These are phyloP conservation scores for Iselma pallidipennis DNA, from an alignment of 2,888 invertebrate species.

Conservation along the genomic window DNA sequence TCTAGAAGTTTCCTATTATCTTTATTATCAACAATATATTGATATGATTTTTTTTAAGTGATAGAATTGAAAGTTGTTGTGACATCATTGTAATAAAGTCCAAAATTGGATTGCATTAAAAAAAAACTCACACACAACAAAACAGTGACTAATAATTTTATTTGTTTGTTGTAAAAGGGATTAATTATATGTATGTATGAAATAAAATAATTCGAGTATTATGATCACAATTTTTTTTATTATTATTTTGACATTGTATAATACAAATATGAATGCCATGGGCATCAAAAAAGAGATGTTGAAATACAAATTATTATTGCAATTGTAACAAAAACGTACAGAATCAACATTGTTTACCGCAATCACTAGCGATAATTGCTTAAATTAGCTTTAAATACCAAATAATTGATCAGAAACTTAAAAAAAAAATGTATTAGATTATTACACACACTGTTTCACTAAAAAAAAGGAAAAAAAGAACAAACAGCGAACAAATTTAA, in stretches of 20 bases:
- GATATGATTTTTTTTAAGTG: too few species aligned
- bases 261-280: constrained; percentile 23
- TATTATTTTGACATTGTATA: constrained; percentile 24
- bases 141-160: too few species aligned
- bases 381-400: neutral
- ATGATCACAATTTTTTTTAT: neutral
- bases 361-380: neutral
- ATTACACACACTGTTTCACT: constrained; percentile 15
- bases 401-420: neutral
- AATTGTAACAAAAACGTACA: constrained; percentile 36
- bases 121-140: too few species aligned
- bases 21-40: too few species aligned
- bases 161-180: too few species aligned
- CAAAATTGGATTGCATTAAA: too few species aligned
- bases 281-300: constrained; percentile 21
- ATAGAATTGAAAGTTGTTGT: too few species aligned
- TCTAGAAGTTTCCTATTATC: too few species aligned
- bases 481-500: constrained; percentile 9
- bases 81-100: too few species aligned
- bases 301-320: constrained; percentile 28
- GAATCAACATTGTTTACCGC: neutral
- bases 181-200: too few species aligned
- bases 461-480: constrained; percentile 4
- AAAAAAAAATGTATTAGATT: constrained; percentile 9
- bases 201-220: too few species aligned